These are phyloP conservation scores for Physeter macrocephalus DNA, from an alignment of 2,113 vertebrate genomes.

Conservation along the genomic window DNA sequence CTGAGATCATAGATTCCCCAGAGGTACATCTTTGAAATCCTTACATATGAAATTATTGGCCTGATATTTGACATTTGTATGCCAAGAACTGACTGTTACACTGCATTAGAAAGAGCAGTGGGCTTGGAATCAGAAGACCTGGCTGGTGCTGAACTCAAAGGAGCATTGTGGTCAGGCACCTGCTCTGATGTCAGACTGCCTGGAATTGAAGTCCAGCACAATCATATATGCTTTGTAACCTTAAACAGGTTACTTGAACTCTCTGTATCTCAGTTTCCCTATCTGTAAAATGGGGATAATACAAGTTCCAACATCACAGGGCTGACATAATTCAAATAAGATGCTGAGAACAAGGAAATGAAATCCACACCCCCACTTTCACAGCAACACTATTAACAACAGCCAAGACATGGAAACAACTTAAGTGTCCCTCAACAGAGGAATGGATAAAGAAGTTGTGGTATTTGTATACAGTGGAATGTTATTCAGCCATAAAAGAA, in stretches of 20 bases:
- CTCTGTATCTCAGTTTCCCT: not conserved
- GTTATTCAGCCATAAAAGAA: not conserved
- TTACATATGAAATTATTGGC: constrained; percentile 17
- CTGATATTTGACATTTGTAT: not conserved
- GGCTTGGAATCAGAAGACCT: not conserved
- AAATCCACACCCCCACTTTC: not conserved
- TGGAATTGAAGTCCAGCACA: not conserved
- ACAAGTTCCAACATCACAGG: not conserved
- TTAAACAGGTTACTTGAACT: not conserved
- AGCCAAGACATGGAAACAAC: not conserved
- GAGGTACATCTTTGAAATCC: constrained; percentile 41
- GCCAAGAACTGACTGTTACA: constrained; percentile 18
- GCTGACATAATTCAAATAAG: not conserved
- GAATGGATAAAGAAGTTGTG: not conserved
- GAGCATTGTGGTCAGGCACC: not conserved
- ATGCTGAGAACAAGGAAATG: not conserved
- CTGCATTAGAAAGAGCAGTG: not conserved
- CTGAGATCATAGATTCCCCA: constrained; percentile 44
- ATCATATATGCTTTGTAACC: not conserved
- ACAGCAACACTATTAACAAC: not conserved
- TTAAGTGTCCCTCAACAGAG: not conserved
- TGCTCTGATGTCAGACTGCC: not conserved
- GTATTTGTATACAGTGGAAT: not conserved
- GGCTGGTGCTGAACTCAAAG: not conserved
- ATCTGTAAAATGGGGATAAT: not conserved